Evolutionary conservation across 1,140 invertebrate species (phyloP).

Genomic region (Caenorhabditis latens): DNA sequence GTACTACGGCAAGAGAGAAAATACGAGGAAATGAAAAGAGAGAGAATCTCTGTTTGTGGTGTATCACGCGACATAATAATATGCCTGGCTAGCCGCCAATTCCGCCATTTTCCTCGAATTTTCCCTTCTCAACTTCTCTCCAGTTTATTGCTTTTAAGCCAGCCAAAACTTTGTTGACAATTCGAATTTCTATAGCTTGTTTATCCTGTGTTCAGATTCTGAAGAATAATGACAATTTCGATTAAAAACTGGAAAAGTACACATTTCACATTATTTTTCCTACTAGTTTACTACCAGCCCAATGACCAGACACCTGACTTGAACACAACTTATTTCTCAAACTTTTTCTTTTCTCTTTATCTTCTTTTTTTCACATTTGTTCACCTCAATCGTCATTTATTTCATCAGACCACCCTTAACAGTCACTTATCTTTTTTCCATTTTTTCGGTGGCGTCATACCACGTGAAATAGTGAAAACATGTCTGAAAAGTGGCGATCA

Average conservation of each 20-base stretch:
- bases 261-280: slow-evolving; percentile 4
- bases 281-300: background rate
- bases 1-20: slow-evolving; percentile 31
- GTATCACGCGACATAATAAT: slow-evolving; percentile 52
- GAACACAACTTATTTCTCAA: background rate
- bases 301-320: slow-evolving; percentile 13
- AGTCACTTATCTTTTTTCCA: background rate
- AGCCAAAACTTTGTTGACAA: background rate
- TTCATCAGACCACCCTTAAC: slow-evolving; percentile 41
- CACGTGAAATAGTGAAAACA: background rate
- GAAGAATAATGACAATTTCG: too few relatives aligned
- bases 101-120: slow-evolving; percentile 45
- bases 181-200: background rate
- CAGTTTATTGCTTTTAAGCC: background rate
- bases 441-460: background rate
- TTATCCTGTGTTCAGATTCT: background rate
- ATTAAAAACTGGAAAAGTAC: background rate
- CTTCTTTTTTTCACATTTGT: background rate
- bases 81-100: slow-evolving; percentile 48
- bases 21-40: background rate
- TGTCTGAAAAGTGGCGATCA: slow-evolving; percentile 10
- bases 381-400: background rate
- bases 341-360: background rate
- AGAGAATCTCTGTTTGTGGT: slow-evolving; percentile 27
- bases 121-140: background rate